These are phyloP conservation scores for Rhinolophus sinicus DNA, from an alignment of 2,113 vertebrate genomes.

Conservation along the genomic window DNA sequence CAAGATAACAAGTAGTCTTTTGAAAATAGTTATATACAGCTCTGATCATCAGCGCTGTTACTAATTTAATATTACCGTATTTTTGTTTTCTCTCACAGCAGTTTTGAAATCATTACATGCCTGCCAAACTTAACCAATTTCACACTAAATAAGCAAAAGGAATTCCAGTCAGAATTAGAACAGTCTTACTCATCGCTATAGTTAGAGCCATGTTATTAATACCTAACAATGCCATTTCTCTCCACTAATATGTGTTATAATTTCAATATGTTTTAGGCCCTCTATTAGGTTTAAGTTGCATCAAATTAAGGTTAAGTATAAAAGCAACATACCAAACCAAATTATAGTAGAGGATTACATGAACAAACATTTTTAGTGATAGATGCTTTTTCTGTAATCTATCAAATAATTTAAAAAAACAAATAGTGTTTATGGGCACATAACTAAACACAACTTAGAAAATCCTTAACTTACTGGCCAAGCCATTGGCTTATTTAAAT, in stretches of 20 bases:
- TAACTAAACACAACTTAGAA: constrained; percentile 72
- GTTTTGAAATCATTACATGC: constrained; percentile 37
- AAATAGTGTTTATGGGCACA: constrained; percentile 36
- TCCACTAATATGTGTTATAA: background rate
- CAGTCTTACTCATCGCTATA: background rate
- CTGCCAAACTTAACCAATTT: background rate
- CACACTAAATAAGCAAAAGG: constrained; percentile 29
- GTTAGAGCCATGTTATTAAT: background rate
- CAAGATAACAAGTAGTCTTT: background rate
- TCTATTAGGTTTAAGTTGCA: constrained; percentile 49
- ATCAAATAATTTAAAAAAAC: constrained; percentile 46
- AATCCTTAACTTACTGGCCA: constrained; percentile 61
- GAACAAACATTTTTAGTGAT: constrained; percentile 39
- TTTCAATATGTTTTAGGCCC: constrained; percentile 11
- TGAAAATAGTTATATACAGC: background rate
- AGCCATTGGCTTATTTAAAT: constrained; percentile 58
- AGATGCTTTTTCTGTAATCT: constrained; percentile 40
- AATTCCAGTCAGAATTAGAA: constrained; percentile 39
- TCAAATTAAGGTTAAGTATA: constrained; percentile 62
- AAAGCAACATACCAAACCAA: constrained; percentile 51
- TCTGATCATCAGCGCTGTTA: background rate
- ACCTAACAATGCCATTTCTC: background rate
- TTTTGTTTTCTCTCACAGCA: constrained; percentile 40
- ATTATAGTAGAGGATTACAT: constrained; percentile 43
- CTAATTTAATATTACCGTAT: background rate